Conservation (phyloP, 2,797 vertebrate species). For the Gymnopithys bicolor region DNA sequence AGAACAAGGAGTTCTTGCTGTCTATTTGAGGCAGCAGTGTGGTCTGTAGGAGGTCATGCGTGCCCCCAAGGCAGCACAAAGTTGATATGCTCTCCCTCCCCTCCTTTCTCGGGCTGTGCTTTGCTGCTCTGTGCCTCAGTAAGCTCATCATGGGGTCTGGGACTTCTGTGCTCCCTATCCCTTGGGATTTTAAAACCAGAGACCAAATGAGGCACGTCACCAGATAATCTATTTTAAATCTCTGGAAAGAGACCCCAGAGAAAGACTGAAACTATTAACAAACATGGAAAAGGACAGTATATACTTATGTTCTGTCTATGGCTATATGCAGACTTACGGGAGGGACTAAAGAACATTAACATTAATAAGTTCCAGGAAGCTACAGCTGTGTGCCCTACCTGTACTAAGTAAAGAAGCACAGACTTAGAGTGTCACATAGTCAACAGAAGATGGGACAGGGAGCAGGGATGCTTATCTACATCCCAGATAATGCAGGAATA, state of each 20-base stretch:
- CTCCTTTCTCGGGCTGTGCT: background rate
- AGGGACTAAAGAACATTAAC: background rate
- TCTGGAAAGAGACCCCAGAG: background rate
- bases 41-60: background rate
- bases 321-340: background rate
- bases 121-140: background rate
- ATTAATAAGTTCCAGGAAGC: background rate
- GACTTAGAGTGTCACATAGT: background rate
- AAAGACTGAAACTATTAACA: background rate
- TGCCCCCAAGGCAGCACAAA: background rate
- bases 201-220: background rate
- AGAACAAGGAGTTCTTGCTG: background rate
- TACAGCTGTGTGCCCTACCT: background rate
- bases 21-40: background rate
- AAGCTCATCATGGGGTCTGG: background rate
- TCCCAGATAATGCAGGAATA: background rate
- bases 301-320: background rate
- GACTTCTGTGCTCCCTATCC: background rate
- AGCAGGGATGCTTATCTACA: background rate
- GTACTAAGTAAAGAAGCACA: background rate
- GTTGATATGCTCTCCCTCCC: background rate
- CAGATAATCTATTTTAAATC: background rate
- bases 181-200: background rate
- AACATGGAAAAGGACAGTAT: background rate
- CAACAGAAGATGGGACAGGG: background rate